phyloP scores from a whole-genome alignment of 2,113 vertebrate species.

The Progne subis region DNA sequence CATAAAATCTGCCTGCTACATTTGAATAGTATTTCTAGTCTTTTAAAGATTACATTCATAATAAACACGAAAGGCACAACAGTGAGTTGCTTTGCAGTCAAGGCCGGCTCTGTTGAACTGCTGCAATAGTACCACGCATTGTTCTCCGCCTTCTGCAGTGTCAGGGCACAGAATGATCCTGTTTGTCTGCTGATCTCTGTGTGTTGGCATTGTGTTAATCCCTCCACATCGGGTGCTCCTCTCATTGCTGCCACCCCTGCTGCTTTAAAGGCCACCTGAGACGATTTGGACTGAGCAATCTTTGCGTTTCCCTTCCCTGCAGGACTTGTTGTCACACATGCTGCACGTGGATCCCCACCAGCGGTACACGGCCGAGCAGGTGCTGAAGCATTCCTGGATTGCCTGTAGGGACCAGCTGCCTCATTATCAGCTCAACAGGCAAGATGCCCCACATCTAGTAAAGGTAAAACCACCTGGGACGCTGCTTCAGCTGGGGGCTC shows the following conservation, averaged over 20 bases:
- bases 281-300: neutral
- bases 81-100: neutral
- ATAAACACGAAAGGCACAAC: neutral
- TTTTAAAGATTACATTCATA: neutral
- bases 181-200: neutral
- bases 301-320: neutral
- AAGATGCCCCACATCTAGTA: slow-evolving; percentile 88
- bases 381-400: slow-evolving; percentile 96
- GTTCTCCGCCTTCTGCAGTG: slow-evolving; percentile 17
- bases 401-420: slow-evolving; percentile 88
- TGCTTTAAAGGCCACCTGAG: neutral
- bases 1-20: neutral
- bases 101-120: slow-evolving; percentile 17
- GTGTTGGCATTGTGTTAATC: neutral
- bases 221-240: neutral
- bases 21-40: neutral
- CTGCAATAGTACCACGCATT: slow-evolving; percentile 18
- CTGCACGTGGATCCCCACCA: slow-evolving; percentile 97
- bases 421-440: slow-evolving; percentile 89
- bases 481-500: neutral
- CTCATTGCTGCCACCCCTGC: neutral
- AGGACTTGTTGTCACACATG: slow-evolving; percentile 97
- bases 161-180: slow-evolving; percentile 38
- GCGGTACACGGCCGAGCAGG: slow-evolving; percentile 92
- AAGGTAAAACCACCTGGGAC: slow-evolving; percentile 77